phyloP scores from a whole-genome alignment of 2,113 vertebrate species.

The Tetraodon nigroviridis region DNA sequence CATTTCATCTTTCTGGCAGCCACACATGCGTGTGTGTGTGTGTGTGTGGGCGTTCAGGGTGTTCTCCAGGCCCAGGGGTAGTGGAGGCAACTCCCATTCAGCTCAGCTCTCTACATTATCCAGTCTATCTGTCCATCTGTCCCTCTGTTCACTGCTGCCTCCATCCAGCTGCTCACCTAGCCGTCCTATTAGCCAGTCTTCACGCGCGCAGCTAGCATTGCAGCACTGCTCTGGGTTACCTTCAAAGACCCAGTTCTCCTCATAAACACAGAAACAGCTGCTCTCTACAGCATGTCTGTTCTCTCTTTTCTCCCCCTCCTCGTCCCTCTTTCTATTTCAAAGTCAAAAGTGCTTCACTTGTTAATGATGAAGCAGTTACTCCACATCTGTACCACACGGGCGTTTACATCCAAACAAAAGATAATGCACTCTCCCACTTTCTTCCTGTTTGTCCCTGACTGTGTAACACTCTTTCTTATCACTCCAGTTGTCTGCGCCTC shows the following conservation, averaged over 20 bases:
- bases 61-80: slow-evolving; percentile 52
- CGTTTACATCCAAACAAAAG: slow-evolving; percentile 74
- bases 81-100: slow-evolving; percentile 65
- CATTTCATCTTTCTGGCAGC: slow-evolving; percentile 27
- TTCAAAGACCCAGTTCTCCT: slow-evolving; percentile 70
- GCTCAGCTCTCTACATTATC: slow-evolving; percentile 70
- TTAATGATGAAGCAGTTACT: slow-evolving; percentile 65
- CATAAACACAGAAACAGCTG: slow-evolving; percentile 74
- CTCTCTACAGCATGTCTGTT: slow-evolving; percentile 71
- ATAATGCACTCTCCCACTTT: slow-evolving; percentile 61
- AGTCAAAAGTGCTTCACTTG: slow-evolving; percentile 74
- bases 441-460: slow-evolving; percentile 57
- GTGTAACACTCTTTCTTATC: slow-evolving; percentile 55
- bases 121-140: slow-evolving; percentile 78
- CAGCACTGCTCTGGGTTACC: slow-evolving; percentile 71
- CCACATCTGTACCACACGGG: slow-evolving; percentile 66
- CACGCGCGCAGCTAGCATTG: slow-evolving; percentile 51
- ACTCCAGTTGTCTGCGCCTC: slow-evolving; percentile 36
- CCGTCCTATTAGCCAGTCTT: slow-evolving; percentile 72
- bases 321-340: slow-evolving; percentile 59
- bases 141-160: slow-evolving; percentile 70
- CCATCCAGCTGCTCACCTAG: slow-evolving; percentile 77
- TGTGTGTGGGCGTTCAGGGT: slow-evolving; percentile 16
- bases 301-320: slow-evolving; percentile 43
- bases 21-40: slow-evolving; percentile 27